Evolutionary conservation across 2,113 vertebrate species (phyloP).

Genomic region (Malurus elegans): DNA sequence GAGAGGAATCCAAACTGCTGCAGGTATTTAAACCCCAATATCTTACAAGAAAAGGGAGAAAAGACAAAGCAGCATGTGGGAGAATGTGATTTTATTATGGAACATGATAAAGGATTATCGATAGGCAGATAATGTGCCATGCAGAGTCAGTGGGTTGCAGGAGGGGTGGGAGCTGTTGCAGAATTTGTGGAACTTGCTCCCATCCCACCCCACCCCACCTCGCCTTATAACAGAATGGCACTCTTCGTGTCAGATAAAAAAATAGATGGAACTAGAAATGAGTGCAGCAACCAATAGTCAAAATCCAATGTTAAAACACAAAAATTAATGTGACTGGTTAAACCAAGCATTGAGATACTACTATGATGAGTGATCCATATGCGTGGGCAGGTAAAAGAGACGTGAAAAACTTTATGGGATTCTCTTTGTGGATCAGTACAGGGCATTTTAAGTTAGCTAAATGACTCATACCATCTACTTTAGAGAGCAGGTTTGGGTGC

Average conservation of each 20-base stretch:
- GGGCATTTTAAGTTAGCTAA: slow-evolving; percentile 17
- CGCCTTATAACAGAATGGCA: background rate
- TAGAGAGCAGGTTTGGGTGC: background rate
- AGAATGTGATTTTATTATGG: background rate
- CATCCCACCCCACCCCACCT: background rate
- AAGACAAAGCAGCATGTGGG: background rate
- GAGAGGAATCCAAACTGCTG: background rate
- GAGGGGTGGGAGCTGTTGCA: slow-evolving; percentile 60
- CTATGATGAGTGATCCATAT: background rate
- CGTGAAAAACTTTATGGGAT: slow-evolving; percentile 2
- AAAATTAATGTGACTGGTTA: background rate
- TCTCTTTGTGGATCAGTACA: background rate
- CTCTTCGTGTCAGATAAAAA: slow-evolving; percentile 13
- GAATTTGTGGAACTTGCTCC: slow-evolving; percentile 33
- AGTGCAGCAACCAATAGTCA: background rate
- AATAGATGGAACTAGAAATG: background rate
- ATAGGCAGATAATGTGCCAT: background rate
- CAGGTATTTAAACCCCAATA: background rate
- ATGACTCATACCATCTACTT: slow-evolving; percentile 15
- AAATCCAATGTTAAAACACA: background rate
- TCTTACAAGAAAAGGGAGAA: background rate
- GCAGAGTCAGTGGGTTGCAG: slow-evolving; percentile 50
- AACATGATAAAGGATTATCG: background rate
- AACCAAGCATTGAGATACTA: background rate
- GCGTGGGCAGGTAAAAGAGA: background rate